Evolutionary conservation across 2,797 vertebrate genomes (phyloP), one percentile per base, ranked within the genome.

Genomic region (Chromobotia macracanthus): DNA sequence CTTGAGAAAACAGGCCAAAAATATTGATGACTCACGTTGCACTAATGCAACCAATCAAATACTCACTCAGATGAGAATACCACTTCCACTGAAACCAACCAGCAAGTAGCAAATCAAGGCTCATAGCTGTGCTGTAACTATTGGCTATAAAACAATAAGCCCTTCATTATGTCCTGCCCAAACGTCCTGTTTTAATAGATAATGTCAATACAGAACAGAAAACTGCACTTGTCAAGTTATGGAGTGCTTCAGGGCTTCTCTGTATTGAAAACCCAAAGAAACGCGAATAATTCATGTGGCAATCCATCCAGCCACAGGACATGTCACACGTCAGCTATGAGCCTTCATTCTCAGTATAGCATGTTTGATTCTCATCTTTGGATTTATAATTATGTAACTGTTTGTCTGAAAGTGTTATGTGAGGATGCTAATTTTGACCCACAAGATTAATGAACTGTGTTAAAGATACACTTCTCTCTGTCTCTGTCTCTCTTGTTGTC

Each of bases 371-470:
- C 64, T 68, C 46, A 4, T 63, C 56, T 65, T 53, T 79, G 23
- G 13, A 21, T 67, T 51, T 68, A 11, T 35, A 58, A 35, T 15
- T 50, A 19, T n/a, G 18, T 16, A 18, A 18, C 19, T 2, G 41
- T 68, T 55, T 72, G 46, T 23, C 25, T 23, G 15, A 35, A 38
- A 28, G 48, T 73, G n/a, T 70, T 44, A 50, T 31, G 61, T 44
- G n/a, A 35, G 75, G 53, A 53, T 50, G 50, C 21, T 76, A 31
- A 69, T 81, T 82, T 46, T 44, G 53, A 44, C 46, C 46, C 44
- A 66, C 15, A 48, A 78, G 58, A 73, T 50, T 56, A 61, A 63
- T 58, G 25, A 76, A 73, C 69, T 41, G 35, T 73, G 56, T 19
- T 73, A 70, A 63, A 68, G 11, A 23, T 50, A 28, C 58, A 46